These are phyloP conservation scores for Caenorhabditis briggsae DNA, from an alignment of 1,140 invertebrate genomes.

Conservation along the genomic window DNA sequence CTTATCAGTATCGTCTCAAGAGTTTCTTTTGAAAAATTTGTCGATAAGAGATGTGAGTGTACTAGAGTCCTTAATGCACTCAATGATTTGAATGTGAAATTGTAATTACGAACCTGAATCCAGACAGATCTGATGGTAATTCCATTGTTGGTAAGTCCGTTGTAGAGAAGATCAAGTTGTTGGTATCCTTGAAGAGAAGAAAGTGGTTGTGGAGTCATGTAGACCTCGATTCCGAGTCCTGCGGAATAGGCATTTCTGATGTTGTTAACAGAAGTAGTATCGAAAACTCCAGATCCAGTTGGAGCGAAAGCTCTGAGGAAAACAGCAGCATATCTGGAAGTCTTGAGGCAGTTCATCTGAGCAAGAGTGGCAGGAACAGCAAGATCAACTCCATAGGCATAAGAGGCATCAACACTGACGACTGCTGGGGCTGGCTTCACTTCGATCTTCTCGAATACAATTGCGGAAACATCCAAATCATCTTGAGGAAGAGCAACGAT, in stretches of 20 bases:
- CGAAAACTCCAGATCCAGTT: constrained; percentile 41
- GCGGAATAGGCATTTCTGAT: constrained; percentile 58
- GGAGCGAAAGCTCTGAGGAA: constrained; percentile 54
- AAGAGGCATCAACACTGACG: constrained; percentile 11
- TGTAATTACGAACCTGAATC: constrained; percentile 57
- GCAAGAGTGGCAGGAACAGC: constrained; percentile 9
- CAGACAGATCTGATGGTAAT: constrained; percentile 59
- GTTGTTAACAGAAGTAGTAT: constrained; percentile 30
- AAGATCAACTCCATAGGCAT: constrained; percentile 27
- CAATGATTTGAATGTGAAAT: background rate
- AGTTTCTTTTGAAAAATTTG: background rate
- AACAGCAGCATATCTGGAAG: constrained; percentile 37
- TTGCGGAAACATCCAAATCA: background rate
- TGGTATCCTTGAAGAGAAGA: constrained; percentile 51
- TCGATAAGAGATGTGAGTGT: background rate
- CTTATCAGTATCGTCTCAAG: background rate
- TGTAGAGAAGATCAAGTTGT: constrained; percentile 57
- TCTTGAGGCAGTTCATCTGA: constrained; percentile 38
- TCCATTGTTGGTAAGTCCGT: constrained; percentile 52
- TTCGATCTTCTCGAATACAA: constrained; percentile 29
- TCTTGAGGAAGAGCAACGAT: constrained; percentile 15
- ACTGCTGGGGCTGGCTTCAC: constrained; percentile 8
- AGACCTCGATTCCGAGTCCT: constrained; percentile 59
- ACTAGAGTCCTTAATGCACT: background rate
- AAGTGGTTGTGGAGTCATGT: constrained; percentile 64